Evolutionary conservation across 2,888 invertebrate genomes (phyloP), one percentile per base, ranked within the genome.

Genomic region (Cryptops parisi): DNA sequence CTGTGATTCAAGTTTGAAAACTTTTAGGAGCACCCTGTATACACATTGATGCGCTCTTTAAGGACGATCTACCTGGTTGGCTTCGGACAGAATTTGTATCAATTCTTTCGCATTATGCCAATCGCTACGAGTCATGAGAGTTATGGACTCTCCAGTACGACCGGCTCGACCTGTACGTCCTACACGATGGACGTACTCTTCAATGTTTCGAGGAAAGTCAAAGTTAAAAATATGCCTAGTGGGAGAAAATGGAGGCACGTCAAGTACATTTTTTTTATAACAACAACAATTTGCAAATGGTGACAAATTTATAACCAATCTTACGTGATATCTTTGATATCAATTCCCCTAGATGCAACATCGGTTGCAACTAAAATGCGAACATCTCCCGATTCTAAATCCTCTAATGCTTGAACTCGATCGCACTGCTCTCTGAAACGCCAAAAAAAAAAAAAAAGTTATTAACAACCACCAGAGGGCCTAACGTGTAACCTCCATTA

Each of bases 151-250:
- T 0, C 96, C 94, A 0, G 77, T 78, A 55, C 78, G 78, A 17
- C 94, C 94, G 17, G 96, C 94, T 54, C 94, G 76, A 0, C 94
- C 96, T 0, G 94, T 96, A 56, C 96, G 77, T 0, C 94, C 94
- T n/a, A 96, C 88, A 56, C 94, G 77, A 66, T 96, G 94, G 0
- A 90, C 90, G 70, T 94, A 96, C 64, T 96, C 94, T 67, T 94
- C 94, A 62, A 94, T 88, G 63, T 91, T 88, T 17, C 82, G 76
- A 0, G 94, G 94, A 64, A 94, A 93, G 69, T 96, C 94, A 62
- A 80, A 86, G 68, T 96, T 96, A 24, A 93, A 72, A 1, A 96
- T 90, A 68, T 90, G 88, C 9, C 80, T 80, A 64, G n/a, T n/a
- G n/a, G n/a, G n/a, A n/a, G 41, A 72, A 50, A 40, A 15, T 41